Evolutionary conservation across 2,113 vertebrate genomes (phyloP).

Genomic region (Ia io): DNA sequence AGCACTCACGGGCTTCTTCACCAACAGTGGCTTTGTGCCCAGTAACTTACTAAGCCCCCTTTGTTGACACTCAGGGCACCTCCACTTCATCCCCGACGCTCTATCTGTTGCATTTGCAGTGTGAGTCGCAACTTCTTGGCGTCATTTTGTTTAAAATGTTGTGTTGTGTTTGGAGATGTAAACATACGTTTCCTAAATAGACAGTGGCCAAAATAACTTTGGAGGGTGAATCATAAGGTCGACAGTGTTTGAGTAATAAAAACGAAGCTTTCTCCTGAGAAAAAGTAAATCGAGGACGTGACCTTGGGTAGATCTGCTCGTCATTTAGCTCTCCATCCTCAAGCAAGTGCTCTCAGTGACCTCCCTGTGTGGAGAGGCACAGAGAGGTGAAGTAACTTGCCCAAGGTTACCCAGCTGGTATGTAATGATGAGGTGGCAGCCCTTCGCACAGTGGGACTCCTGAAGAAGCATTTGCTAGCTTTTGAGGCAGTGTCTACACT

Average conservation of each 20-base stretch:
- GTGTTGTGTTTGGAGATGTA: neutral
- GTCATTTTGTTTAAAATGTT: neutral
- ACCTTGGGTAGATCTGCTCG: neutral
- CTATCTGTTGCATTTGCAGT: neutral
- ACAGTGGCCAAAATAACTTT: neutral
- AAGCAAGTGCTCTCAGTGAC: neutral
- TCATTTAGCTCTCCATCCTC: neutral
- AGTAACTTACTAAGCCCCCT: neutral
- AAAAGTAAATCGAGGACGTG: neutral
- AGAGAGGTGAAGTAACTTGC: neutral
- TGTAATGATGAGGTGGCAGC: neutral
- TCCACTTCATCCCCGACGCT: neutral
- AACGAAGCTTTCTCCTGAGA: neutral
- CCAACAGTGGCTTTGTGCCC: neutral
- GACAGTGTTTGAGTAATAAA: neutral
- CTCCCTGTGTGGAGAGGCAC: neutral
- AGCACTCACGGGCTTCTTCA: neutral
- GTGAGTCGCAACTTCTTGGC: neutral
- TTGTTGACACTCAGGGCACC: fast-evolving
- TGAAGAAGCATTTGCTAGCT: neutral
- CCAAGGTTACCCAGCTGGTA: neutral
- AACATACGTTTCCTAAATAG: neutral
- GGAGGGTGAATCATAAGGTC: neutral
- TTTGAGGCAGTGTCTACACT: neutral
- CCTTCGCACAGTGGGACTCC: neutral